These are phyloP conservation scores for Dascyllus trimaculatus DNA, from an alignment of 2,113 vertebrate species.

Conservation along the genomic window DNA sequence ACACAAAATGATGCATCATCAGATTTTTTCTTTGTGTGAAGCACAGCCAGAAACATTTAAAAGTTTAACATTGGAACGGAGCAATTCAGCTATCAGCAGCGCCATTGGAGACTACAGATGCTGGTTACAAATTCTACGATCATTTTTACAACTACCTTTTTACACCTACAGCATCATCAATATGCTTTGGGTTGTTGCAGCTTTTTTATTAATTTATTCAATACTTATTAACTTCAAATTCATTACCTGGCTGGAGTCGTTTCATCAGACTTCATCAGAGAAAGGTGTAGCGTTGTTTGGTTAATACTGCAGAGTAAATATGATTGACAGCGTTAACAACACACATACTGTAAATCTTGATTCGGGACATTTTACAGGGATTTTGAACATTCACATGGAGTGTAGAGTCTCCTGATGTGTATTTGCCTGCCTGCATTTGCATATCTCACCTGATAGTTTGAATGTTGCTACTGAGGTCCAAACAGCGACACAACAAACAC, in stretches of 20 bases:
- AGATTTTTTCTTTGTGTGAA: background rate
- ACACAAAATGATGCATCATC: background rate
- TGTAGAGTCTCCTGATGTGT: background rate
- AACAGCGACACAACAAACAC: conserved; percentile 54
- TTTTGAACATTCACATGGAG: background rate
- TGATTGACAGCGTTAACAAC: background rate
- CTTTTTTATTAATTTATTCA: background rate
- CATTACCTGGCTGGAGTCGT: conserved; percentile 41
- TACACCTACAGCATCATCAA: too few relatives aligned
- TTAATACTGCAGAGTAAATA: conserved; percentile 59
- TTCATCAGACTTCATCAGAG: conserved; percentile 13
- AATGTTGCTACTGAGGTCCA: conserved; percentile 54
- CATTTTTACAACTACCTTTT: too few relatives aligned
- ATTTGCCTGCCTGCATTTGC: background rate
- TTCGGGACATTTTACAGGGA: background rate
- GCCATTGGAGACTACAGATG: background rate
- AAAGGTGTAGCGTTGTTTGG: conserved; percentile 53
- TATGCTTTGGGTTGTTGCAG: too few relatives aligned
- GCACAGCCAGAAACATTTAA: background rate
- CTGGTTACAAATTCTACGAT: background rate
- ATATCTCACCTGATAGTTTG: conserved; percentile 56
- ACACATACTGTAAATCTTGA: background rate
- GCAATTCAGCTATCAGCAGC: background rate
- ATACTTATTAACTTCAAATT: background rate
- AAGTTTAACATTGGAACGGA: background rate